Evolutionary conservation across 2,888 invertebrate genomes (phyloP).

Genomic region (Carcina quercana): DNA sequence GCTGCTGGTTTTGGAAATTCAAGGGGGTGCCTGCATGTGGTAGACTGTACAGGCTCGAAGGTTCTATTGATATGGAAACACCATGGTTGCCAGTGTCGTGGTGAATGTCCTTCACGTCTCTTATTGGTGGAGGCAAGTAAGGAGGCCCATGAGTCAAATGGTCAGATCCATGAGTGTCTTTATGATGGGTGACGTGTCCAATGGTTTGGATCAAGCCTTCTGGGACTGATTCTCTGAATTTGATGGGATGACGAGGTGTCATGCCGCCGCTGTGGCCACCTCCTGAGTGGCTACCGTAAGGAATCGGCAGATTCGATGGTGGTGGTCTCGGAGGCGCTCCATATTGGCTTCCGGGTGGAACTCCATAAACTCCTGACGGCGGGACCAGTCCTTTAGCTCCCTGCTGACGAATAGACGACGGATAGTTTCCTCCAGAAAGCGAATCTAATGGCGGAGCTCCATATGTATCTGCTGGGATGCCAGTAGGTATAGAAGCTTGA

Average conservation of each 20-base stretch:
- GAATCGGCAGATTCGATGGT: slow-evolving; percentile 48
- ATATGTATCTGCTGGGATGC: slow-evolving; percentile 36
- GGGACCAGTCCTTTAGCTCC: slow-evolving; percentile 72
- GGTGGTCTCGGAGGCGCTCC: slow-evolving; percentile 50
- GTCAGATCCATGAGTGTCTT: slow-evolving; percentile 75
- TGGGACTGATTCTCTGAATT: slow-evolving; percentile 84
- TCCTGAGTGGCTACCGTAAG: slow-evolving; percentile 58
- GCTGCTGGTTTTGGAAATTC: slow-evolving; percentile 52
- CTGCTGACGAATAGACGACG: slow-evolving; percentile 48
- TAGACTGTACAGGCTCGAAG: slow-evolving; percentile 66
- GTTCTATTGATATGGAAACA: slow-evolving; percentile 61
- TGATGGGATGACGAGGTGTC: slow-evolving; percentile 76
- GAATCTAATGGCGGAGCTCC: slow-evolving; percentile 62
- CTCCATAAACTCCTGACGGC: slow-evolving; percentile 76
- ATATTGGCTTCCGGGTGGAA: slow-evolving; percentile 71
- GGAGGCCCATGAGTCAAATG: slow-evolving; percentile 64
- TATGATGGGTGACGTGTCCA: slow-evolving; percentile 76
- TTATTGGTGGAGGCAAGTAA: slow-evolving; percentile 79
- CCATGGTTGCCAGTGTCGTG: slow-evolving; percentile 37
- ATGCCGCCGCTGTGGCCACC: slow-evolving; percentile 57
- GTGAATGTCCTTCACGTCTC: slow-evolving; percentile 66
- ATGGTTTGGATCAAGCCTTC: slow-evolving; percentile 79
- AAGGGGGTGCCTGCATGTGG: slow-evolving; percentile 62
- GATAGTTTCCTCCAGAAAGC: slow-evolving; percentile 50
- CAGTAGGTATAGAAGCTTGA: slow-evolving; percentile 27